phyloP scores from a whole-genome alignment of 2,797 vertebrate genomes.

The Poeciliopsis turneri region DNA sequence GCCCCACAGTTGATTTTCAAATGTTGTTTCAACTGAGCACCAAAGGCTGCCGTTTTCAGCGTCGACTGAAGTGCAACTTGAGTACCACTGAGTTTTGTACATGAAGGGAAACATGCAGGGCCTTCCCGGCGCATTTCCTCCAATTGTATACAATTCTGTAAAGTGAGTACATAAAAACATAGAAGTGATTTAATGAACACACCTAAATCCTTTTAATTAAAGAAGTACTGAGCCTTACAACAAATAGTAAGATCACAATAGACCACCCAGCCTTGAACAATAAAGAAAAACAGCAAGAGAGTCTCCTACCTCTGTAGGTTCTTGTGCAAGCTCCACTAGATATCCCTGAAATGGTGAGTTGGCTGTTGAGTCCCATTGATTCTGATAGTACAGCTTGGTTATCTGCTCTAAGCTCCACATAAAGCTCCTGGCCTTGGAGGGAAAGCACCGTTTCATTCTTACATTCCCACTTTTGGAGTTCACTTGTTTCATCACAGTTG shows the following conservation, averaged over 20 bases:
- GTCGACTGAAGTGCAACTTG: conserved; percentile 81
- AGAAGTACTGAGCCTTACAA: not conserved
- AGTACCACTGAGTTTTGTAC: conserved; percentile 83
- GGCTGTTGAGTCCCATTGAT: conserved; percentile 81
- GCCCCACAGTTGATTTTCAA: conserved; percentile 82
- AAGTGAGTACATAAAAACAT: conserved; percentile 2
- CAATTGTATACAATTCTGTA: conserved; percentile 84
- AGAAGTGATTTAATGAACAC: not conserved
- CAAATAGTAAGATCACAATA: not conserved
- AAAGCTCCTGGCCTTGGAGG: conserved; percentile 82
- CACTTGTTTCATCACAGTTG: conserved; percentile 81
- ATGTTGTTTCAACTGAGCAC: conserved; percentile 86
- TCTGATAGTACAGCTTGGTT: conserved; percentile 74
- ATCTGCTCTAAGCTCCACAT: conserved; percentile 81
- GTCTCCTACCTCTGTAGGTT: conserved; percentile 86
- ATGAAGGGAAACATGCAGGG: conserved; percentile 91
- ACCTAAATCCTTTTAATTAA: not conserved
- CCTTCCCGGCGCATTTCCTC: conserved; percentile 86
- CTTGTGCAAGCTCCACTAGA: conserved; percentile 84
- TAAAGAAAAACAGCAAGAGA: not conserved
- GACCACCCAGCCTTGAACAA: not conserved
- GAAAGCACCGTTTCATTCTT: conserved; percentile 84
- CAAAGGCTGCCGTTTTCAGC: conserved; percentile 71
- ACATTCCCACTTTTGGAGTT: conserved; percentile 88
- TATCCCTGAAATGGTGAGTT: conserved; percentile 85